Base-by-base conservation (phyloP, 2,888 invertebrate species). In the Pseudoips prasinana region DNA sequence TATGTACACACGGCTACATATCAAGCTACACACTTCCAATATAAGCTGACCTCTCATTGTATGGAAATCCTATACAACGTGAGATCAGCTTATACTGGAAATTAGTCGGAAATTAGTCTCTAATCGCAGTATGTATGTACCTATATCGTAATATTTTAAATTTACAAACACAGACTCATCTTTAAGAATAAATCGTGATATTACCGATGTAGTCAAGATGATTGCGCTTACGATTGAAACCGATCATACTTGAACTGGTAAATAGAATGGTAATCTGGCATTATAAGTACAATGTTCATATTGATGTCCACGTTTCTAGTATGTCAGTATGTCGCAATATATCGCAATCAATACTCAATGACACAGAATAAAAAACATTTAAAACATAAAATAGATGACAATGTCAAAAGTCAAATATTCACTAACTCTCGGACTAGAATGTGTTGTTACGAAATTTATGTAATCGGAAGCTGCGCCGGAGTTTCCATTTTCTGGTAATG, bases 381-480 rank as follows among this genome's bases (percentile, higher is more conserved):
- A 56, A 55, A 64, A 51, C 61, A 59, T 54, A 69, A 74, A 64
- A 62, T 57, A 51, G 65, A 32, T 50, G 73, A 67, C 79, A 80
- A 80, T 77, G 82, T 83, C 80, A 83, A 70, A 82, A 74, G 82
- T 82, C 81, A 79, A 61, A 73, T 68, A 71, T 66, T 68, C 72
- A 66, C 69, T 68, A 66, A 48, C 46, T 64, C 68, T 59, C 44
- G 60, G 34, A 55, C 53, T 58, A 57, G 56, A 57, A 57, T 57
- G 49, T 54, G 56, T 36, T 44, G 51, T 47, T 51, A 48, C 48
- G 46, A 46, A 38, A 42, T 53, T 68, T 66, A 67, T 47, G 52
- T 58, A 70, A 70, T 62, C 56, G 49, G 55, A 59, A 56, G 51
- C 50, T 45, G 42, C 37, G 46, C 41, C 25, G 38, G 42, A 33